These are phyloP conservation scores for Diarsia brunnea DNA, from an alignment of 2,888 invertebrate species.

Conservation along the genomic window DNA sequence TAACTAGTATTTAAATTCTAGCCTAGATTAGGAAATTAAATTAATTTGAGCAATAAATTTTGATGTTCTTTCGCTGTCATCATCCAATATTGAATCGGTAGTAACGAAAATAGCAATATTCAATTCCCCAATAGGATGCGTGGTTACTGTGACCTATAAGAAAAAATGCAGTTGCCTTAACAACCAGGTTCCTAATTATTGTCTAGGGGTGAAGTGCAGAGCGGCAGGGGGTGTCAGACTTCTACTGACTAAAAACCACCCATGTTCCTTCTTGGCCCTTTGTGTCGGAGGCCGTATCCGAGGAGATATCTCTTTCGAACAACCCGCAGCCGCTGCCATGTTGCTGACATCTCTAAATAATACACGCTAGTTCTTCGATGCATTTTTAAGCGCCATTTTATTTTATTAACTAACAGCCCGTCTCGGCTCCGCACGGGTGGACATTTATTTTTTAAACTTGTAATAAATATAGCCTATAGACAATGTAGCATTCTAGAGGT, in stretches of 20 bases:
- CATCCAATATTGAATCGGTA: neutral
- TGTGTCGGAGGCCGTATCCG: no score
- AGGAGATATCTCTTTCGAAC: no score
- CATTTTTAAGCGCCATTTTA: neutral
- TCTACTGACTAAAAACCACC: no score
- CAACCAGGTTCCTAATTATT: neutral
- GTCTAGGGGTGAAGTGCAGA: neutral
- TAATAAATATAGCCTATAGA: no score
- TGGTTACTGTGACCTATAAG: neutral
- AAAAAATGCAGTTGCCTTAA: neutral
- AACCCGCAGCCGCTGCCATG: no score
- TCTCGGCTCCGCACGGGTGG: no score
- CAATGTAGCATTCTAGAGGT: no score
- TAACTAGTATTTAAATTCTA: constrained; percentile 1
- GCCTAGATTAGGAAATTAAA: constrained; percentile 7
- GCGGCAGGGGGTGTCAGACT: no score
- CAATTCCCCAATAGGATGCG: neutral
- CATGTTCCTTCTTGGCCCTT: no score
- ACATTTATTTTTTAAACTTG: no score
- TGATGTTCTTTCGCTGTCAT: constrained; percentile 2
- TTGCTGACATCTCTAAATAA: neutral
- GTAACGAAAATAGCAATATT: neutral
- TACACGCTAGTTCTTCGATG: neutral
- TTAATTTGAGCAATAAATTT: neutral
- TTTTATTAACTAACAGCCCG: neutral